phyloP scores from a whole-genome alignment of 64 coral and sea anemone genomes.

The Stylophora pistillata region DNA sequence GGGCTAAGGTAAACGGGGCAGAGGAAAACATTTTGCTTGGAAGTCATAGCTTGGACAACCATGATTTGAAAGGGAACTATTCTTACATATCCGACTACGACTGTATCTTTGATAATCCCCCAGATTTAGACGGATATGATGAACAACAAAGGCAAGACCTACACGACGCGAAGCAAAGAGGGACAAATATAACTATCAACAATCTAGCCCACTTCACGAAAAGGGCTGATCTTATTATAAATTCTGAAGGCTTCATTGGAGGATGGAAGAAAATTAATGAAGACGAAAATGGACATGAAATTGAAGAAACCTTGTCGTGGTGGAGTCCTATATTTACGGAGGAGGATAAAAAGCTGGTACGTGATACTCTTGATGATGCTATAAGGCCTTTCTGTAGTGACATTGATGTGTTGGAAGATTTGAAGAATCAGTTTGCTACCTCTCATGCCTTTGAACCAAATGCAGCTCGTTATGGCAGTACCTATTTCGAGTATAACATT shows the following conservation, averaged over 20 bases:
- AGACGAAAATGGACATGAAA: background rate
- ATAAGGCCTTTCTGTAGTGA: background rate
- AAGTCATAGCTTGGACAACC: no score
- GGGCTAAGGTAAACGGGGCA: no score
- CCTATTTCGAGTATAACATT: background rate
- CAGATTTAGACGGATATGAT: background rate
- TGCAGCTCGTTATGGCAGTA: background rate
- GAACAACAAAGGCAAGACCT: background rate
- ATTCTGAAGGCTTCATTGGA: background rate
- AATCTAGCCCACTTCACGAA: slow-evolving; percentile 16
- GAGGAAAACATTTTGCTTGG: no score
- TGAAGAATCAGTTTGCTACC: background rate
- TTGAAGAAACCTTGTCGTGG: background rate
- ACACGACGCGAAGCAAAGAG: background rate
- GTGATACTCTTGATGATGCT: background rate
- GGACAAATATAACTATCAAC: background rate
- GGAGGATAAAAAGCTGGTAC: background rate
- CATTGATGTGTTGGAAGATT: background rate
- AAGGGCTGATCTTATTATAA: background rate
- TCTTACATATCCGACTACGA: slow-evolving; percentile 6
- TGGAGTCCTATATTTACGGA: slow-evolving; percentile 18
- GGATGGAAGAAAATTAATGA: slow-evolving; percentile 8
- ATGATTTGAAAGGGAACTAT: no score
- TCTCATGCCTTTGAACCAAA: background rate
- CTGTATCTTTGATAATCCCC: background rate